Percentiles rank a stretch among this genome's conserved stretches.
These are phyloP conservation scores for Antedon mediterranea DNA, from an alignment of 53 echinoderm and acorn worm genomes.

Conservation along the genomic window DNA sequence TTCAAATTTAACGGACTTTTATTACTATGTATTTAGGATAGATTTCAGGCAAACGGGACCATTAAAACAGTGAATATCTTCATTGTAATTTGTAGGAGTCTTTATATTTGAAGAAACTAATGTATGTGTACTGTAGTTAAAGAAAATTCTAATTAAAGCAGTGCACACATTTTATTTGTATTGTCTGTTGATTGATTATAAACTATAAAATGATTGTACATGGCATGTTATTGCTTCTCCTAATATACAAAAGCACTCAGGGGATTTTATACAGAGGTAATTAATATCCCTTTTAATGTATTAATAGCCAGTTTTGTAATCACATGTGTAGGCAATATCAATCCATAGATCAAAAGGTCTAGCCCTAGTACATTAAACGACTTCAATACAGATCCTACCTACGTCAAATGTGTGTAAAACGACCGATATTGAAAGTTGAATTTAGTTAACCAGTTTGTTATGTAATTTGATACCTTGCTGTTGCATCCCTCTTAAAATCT, in stretches of 20 bases:
- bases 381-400: neutral
- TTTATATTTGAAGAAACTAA: too few relatives aligned
- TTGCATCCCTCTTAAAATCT: neutral
- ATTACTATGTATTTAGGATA: too few relatives aligned
- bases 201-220: neutral
- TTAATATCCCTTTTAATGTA: neutral
- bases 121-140: too few relatives aligned
- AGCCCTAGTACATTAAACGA: neutral
- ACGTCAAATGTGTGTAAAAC: neutral
- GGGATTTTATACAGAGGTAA: neutral
- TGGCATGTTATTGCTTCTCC: neutral
- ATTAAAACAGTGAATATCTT: too few relatives aligned
- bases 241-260: neutral
- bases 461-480: neutral
- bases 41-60: too few relatives aligned
- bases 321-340: neutral
- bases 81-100: too few relatives aligned
- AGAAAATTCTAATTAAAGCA: too few relatives aligned
- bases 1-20: too few relatives aligned
- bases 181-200: too few relatives aligned
- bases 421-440: neutral
- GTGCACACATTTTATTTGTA: too few relatives aligned
- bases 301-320: neutral
- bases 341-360: neutral
- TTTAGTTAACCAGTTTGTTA: neutral